A percentile compares a stretch with the other conserved stretches of the same genome.
These are phyloP conservation scores for Caligus rogercresseyi DNA, from an alignment of 1,140 invertebrate species.

Conservation along the genomic window DNA sequence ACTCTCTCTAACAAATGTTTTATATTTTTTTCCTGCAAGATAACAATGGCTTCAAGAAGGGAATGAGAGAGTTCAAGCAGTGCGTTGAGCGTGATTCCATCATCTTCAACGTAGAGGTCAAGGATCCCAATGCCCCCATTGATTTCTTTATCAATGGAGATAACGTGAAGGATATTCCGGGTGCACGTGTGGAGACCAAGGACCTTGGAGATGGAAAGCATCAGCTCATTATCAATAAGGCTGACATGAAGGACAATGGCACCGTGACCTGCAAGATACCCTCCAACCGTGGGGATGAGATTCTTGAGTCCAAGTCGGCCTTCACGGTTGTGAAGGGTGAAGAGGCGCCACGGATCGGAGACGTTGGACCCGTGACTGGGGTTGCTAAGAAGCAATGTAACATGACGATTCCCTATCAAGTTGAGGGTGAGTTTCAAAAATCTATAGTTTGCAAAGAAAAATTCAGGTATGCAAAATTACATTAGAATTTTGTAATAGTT, in stretches of 20 bases:
- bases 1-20: neutral
- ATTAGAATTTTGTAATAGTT: too few relatives aligned
- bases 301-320: conserved; percentile 16
- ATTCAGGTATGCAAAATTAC: too few relatives aligned
- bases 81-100: conserved; percentile 74
- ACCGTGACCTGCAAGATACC: conserved; percentile 14
- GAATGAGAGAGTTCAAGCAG: conserved; percentile 69
- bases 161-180: conserved; percentile 52
- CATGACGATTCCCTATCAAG: conserved; percentile 20
- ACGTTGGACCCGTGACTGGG: conserved; percentile 16
- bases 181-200: conserved; percentile 45
- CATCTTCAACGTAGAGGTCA: conserved; percentile 73
- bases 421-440: too few relatives aligned
- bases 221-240: conserved; percentile 64
- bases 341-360: conserved; percentile 18
- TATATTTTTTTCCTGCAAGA: neutral
- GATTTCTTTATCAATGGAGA: conserved; percentile 85
- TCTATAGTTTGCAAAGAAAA: too few relatives aligned
- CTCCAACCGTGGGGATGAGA: conserved; percentile 15
- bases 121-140: conserved; percentile 83
- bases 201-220: conserved; percentile 79
- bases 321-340: conserved; percentile 20
- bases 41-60: conserved; percentile 63
- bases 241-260: conserved; percentile 48
- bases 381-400: conserved; percentile 20